phyloP scores from a whole-genome alignment of 1,140 invertebrate species.

The Streblospio benedicti region DNA sequence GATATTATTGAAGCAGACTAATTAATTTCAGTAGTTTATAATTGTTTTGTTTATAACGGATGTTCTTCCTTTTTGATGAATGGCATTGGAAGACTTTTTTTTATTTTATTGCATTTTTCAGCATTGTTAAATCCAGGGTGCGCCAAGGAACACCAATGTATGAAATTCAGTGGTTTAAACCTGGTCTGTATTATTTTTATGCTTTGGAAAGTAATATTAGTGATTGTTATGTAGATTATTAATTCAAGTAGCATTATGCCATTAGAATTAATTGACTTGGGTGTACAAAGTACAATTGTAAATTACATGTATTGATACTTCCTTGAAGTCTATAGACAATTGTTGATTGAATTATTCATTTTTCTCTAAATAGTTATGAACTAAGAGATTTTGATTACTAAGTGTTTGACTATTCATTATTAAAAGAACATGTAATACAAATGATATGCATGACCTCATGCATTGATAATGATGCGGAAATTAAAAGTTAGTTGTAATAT shows the following conservation, averaged over 20 bases:
- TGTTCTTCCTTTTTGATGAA: not conserved
- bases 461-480: too few species aligned
- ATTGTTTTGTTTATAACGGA: not conserved
- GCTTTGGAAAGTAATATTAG: not conserved
- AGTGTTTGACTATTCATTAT: not conserved
- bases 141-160: constrained; percentile 58
- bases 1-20: constrained; percentile 11
- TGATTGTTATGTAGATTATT: not conserved
- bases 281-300: not conserved
- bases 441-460: too few species aligned
- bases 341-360: not conserved
- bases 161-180: constrained; percentile 53
- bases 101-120: constrained; percentile 19
- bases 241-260: not conserved
- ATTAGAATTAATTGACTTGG: not conserved
- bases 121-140: constrained; percentile 56
- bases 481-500: not conserved
- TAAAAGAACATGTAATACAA: not conserved
- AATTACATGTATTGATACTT: not conserved
- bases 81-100: not conserved
- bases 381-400: not conserved
- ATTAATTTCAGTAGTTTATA: constrained; percentile 9
- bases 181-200: constrained; percentile 9
- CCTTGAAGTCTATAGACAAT: not conserved
- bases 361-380: not conserved